These are phyloP conservation scores for Liposcelis brunnea DNA, from an alignment of 2,888 invertebrate species.

Conservation along the genomic window DNA sequence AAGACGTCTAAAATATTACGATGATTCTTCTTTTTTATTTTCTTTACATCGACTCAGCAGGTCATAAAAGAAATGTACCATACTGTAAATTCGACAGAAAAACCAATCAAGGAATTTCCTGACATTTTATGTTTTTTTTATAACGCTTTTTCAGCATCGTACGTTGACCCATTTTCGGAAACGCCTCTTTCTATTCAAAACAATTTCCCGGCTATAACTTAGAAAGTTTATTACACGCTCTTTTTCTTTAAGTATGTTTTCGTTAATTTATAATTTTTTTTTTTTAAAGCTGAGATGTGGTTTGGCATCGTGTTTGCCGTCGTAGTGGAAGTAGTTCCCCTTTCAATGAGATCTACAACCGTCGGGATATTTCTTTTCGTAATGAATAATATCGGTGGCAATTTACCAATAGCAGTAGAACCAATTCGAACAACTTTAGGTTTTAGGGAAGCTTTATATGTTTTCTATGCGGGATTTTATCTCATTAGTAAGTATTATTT, in stretches of 20 bases:
- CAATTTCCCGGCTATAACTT: too few relatives aligned
- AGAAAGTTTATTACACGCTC: constrained; percentile 8
- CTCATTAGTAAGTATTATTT: constrained; percentile 57
- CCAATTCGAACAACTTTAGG: constrained; percentile 67
- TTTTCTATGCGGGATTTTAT: constrained; percentile 78
- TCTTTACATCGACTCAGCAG: too few relatives aligned
- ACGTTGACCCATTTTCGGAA: background rate
- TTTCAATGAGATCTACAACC: constrained; percentile 64
- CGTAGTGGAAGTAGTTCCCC: constrained; percentile 72
- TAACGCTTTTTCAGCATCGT: background rate
- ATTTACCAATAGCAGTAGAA: constrained; percentile 72
- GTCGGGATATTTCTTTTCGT: constrained; percentile 78
- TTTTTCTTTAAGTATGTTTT: constrained; percentile 10
- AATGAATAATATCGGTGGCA: constrained; percentile 85
- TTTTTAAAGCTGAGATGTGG: constrained; percentile 74
- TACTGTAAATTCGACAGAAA: background rate
- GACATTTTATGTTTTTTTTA: background rate
- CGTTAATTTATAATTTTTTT: too few relatives aligned
- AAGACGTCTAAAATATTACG: too few relatives aligned
- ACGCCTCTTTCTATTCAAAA: too few relatives aligned
- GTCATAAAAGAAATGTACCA: background rate
- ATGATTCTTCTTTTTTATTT: too few relatives aligned
- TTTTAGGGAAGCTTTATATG: constrained; percentile 67
- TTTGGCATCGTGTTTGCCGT: constrained; percentile 84
- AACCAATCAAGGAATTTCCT: background rate